phyloP scores from a whole-genome alignment of 2,797 vertebrate genomes.

The Mareca penelope region DNA sequence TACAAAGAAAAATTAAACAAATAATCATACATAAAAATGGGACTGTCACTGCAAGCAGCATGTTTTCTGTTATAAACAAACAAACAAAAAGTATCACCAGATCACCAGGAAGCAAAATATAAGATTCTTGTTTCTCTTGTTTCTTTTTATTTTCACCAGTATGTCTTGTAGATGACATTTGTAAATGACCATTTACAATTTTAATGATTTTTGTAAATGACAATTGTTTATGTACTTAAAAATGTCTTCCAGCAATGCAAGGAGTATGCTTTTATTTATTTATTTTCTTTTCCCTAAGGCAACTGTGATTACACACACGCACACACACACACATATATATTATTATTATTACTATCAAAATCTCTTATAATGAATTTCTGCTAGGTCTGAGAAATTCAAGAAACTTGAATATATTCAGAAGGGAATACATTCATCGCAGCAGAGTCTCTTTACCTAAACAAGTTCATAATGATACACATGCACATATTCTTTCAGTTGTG shows the following conservation, averaged over 20 bases:
- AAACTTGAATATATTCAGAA: background rate
- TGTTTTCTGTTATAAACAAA: background rate
- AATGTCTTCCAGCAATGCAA: background rate
- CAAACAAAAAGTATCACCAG: background rate
- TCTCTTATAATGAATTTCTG: background rate
- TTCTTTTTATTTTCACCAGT: background rate
- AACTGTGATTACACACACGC: background rate
- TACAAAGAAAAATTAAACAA: background rate
- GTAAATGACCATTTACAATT: background rate
- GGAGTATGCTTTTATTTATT: background rate
- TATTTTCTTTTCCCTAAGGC: background rate
- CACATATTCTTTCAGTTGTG: background rate
- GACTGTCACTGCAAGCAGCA: background rate
- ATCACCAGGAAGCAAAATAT: background rate
- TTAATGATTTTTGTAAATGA: background rate
- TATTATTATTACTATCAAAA: background rate
- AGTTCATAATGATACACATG: background rate
- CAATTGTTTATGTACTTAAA: background rate
- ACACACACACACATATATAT: no score
- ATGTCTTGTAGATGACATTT: background rate
- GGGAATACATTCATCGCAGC: background rate
- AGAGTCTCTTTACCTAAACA: background rate
- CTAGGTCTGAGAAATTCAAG: background rate
- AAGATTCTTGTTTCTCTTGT: background rate
- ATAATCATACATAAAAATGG: background rate